Conservation (phyloP, 1,140 invertebrate species). For the Cherax quadricarinatus region DNA sequence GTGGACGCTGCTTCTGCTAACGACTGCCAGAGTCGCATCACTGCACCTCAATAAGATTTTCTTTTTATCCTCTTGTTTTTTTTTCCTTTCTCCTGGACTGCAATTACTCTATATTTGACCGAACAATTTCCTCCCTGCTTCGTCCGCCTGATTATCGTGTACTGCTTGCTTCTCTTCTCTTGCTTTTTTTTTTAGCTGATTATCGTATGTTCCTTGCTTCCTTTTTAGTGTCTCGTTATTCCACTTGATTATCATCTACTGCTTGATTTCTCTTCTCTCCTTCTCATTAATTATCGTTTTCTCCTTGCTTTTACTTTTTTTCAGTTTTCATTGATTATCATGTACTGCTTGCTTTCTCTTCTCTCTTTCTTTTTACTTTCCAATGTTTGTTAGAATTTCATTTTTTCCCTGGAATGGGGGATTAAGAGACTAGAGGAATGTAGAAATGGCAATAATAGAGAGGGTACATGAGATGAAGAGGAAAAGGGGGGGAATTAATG, state of each 20-base stretch:
- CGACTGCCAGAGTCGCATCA: background rate
- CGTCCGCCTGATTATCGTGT: background rate
- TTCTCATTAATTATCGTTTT: background rate
- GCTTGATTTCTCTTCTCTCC: conserved; percentile 9
- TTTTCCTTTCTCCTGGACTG: conserved; percentile 10
- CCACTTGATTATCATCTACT: too few species aligned
- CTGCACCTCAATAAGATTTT: conserved; percentile 38
- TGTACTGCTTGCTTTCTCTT: background rate
- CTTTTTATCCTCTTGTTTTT: conserved; percentile 1
- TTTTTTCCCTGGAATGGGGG: too few species aligned
- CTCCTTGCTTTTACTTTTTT: background rate
- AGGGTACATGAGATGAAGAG: too few species aligned
- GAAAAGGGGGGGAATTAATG: background rate
- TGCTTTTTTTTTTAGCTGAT: background rate
- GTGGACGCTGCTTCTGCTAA: conserved; percentile 21
- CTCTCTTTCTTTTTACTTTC: background rate
- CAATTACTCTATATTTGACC: conserved; percentile 56
- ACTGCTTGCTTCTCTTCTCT: background rate
- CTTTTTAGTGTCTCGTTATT: background rate
- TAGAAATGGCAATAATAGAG: too few species aligned
- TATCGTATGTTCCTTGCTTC: background rate
- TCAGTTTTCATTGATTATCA: too few species aligned
- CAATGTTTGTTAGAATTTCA: background rate
- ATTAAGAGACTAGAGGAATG: too few species aligned
- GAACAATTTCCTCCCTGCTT: conserved; percentile 31